Evolutionary conservation across 2,797 vertebrate species (phyloP).

Genomic region (Ceyx erithaca): DNA sequence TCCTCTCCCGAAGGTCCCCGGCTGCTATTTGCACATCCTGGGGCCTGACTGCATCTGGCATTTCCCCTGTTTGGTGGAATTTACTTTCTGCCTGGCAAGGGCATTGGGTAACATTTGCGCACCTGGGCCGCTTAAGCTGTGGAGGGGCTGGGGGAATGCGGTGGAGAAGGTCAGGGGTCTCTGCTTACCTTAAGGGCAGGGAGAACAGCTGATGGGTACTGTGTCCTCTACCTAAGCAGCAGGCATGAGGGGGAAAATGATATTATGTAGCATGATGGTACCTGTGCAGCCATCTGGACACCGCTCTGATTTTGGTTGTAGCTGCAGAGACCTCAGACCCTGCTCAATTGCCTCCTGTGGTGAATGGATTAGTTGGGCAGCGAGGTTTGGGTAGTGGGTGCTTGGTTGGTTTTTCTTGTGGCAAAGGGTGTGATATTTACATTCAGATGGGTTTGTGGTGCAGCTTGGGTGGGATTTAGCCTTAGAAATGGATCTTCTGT

Average conservation of each 20-base stretch:
- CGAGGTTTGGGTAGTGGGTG: too few species aligned
- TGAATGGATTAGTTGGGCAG: too few species aligned
- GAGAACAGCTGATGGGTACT: neutral
- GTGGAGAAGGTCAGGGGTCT: slow-evolving; percentile 54
- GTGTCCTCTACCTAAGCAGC: neutral
- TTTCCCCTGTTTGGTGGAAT: slow-evolving; percentile 77
- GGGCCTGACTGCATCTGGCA: slow-evolving; percentile 75
- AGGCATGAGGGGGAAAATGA: neutral
- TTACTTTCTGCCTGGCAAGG: slow-evolving; percentile 70
- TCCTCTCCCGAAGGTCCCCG: slow-evolving; percentile 46
- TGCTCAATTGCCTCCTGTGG: too few species aligned
- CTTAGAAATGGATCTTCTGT: too few species aligned
- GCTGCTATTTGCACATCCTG: slow-evolving; percentile 77
- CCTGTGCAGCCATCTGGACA: neutral
- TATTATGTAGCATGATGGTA: fast-evolving
- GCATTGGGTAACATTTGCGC: slow-evolving; percentile 81
- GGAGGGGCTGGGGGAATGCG: neutral
- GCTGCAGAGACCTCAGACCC: too few species aligned
- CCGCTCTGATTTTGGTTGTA: too few species aligned
- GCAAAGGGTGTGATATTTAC: too few species aligned
- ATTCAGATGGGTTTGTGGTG: too few species aligned
- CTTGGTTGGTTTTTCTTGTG: too few species aligned
- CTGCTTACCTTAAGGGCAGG: neutral
- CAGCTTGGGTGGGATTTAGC: too few species aligned
- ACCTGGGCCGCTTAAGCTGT: slow-evolving; percentile 78